These are phyloP conservation scores for Anolis sagrei DNA, from an alignment of 2,113 vertebrate species.

Conservation along the genomic window DNA sequence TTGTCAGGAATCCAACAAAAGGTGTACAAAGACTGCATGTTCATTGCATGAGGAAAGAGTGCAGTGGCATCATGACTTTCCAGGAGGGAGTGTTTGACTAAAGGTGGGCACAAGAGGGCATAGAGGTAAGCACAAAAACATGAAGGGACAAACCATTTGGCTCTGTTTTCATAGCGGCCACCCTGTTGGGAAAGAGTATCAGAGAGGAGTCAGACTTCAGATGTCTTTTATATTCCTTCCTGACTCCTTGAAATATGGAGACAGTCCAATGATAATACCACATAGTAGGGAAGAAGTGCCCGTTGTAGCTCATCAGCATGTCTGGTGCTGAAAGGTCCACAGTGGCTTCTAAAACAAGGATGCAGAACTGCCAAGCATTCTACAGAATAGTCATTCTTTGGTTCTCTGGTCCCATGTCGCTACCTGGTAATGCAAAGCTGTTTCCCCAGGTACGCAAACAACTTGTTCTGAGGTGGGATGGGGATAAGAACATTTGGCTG, in stretches of 20 bases:
- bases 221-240: no score
- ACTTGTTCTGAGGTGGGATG: background rate
- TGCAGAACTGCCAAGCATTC: background rate
- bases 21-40: background rate
- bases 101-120: background rate
- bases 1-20: constrained; percentile 10
- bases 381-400: background rate
- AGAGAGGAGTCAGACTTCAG: background rate
- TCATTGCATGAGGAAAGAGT: no score
- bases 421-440: background rate
- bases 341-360: background rate
- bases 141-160: background rate
- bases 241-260: no score
- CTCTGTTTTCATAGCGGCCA: background rate
- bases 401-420: background rate
- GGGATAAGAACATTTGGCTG: background rate
- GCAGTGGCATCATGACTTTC: background rate
- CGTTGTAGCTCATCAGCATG: no score
- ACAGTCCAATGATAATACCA: background rate
- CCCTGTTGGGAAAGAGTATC: no score
- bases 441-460: background rate
- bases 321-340: background rate
- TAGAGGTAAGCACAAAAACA: background rate
- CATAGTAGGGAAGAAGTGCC: no score
- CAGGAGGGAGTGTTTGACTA: background rate